Evolutionary conservation across 2,797 vertebrate species (phyloP).

Genomic region (Scleropages formosus): DNA sequence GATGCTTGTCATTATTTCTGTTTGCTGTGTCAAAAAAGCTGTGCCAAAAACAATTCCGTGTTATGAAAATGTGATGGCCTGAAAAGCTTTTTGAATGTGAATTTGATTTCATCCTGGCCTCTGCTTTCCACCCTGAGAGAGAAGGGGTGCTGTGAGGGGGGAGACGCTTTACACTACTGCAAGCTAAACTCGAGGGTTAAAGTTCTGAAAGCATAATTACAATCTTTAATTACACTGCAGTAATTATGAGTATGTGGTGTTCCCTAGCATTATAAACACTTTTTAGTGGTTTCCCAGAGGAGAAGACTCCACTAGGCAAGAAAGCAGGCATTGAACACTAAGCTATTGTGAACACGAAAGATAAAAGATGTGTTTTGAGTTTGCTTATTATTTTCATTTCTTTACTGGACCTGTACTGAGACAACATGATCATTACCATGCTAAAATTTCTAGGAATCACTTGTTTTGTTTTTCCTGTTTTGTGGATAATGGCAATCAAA

Average conservation of each 20-base stretch:
- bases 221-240: constrained; percentile 31
- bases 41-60: too few species aligned
- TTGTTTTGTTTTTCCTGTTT: constrained; percentile 3
- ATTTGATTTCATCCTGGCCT: background rate
- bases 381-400: constrained; percentile 24
- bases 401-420: constrained; percentile 9
- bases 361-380: background rate
- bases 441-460: constrained; percentile 9
- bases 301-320: constrained; percentile 7
- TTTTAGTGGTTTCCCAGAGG: constrained; percentile 27
- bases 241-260: constrained; percentile 30
- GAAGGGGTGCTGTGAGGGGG: background rate
- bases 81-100: too few species aligned
- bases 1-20: too few species aligned
- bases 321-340: constrained; percentile 14
- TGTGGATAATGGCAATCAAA: constrained; percentile 2
- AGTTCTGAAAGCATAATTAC: constrained; percentile 29
- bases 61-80: too few species aligned
- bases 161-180: constrained; percentile 5
- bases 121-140: background rate
- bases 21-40: too few species aligned
- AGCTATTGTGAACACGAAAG: constrained; percentile 18
- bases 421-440: constrained; percentile 6
- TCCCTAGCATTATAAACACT: constrained; percentile 34
- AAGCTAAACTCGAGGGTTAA: constrained; percentile 32